Percentiles rank a stretch among this genome's conserved stretches.
Evolutionary conservation across 2,888 invertebrate species (phyloP).

Genomic region (Rotaria socialis): DNA sequence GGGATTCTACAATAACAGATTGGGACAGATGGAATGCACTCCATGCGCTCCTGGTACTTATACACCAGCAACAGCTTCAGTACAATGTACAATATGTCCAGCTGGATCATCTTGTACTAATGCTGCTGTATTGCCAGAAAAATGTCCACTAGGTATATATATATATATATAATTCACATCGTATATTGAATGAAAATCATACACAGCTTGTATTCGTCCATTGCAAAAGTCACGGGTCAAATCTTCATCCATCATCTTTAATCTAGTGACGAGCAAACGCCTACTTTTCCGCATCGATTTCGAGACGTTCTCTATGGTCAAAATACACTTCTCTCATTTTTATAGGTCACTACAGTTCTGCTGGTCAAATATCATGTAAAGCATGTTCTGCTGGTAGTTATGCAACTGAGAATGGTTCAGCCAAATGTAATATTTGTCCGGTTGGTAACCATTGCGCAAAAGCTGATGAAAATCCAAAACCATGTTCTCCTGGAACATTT

Average conservation of each 20-base stretch:
- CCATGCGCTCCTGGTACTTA: background rate
- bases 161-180: background rate
- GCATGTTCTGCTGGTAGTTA: constrained; percentile 46
- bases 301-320: too few species aligned
- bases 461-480: constrained; percentile 51
- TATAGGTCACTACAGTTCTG: constrained; percentile 53
- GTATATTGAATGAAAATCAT: too few species aligned
- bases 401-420: constrained; percentile 47
- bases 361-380: constrained; percentile 50
- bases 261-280: too few species aligned
- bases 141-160: background rate
- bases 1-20: constrained; percentile 49
- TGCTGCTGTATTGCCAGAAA: background rate
- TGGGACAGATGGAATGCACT: background rate
- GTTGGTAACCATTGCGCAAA: constrained; percentile 55
- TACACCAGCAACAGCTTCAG: background rate
- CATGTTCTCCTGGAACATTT: constrained; percentile 54
- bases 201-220: too few species aligned
- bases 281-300: too few species aligned
- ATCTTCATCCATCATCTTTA: too few species aligned
- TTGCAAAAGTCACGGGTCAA: too few species aligned
- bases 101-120: background rate
- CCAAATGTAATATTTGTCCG: constrained; percentile 53
- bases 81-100: background rate
- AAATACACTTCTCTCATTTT: background rate